Evolutionary conservation across 2,888 invertebrate genomes (phyloP).

Genomic region (Drosophila ezoana): DNA sequence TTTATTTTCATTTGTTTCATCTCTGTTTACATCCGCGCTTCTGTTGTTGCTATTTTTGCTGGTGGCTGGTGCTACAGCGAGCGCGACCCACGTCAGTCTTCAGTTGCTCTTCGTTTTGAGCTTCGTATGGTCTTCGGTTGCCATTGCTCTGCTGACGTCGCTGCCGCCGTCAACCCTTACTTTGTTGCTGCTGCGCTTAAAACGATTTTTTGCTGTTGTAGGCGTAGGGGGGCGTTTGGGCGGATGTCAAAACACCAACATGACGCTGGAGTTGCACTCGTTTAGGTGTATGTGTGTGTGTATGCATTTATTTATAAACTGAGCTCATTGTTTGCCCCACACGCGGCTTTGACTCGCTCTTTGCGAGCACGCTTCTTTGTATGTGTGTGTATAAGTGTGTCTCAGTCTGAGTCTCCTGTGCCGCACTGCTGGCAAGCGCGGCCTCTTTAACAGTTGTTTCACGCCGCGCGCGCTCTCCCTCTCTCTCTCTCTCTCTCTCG

Average conservation of each 20-base stretch:
- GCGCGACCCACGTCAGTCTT: slow-evolving; percentile 49
- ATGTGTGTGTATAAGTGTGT: slow-evolving; percentile 9
- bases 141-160: slow-evolving; percentile 20
- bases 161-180: slow-evolving; percentile 52
- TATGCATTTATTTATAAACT: slow-evolving; percentile 21
- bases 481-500: slow-evolving; percentile 17
- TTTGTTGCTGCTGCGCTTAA: slow-evolving; percentile 55
- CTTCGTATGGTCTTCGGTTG: slow-evolving; percentile 33
- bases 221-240: neutral
- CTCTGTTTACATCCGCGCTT: slow-evolving; percentile 17
- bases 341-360: slow-evolving; percentile 34
- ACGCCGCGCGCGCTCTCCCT: slow-evolving; percentile 8
- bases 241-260: slow-evolving; percentile 48
- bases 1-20: slow-evolving; percentile 1
- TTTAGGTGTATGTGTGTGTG: slow-evolving; percentile 7
- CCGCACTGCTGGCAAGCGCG: slow-evolving; percentile 22
- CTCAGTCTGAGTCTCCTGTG: slow-evolving; percentile 45
- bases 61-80: slow-evolving; percentile 11
- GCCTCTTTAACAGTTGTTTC: slow-evolving; percentile 18
- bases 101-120: slow-evolving; percentile 45
- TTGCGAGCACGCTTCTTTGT: slow-evolving; percentile 2
- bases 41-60: slow-evolving; percentile 16
- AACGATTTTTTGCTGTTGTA: slow-evolving; percentile 2
- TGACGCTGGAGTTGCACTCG: slow-evolving; percentile 32
- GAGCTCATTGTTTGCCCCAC: slow-evolving; percentile 38